Conservation (phyloP, 2,113 vertebrate species). For the Ceyx melanurus region DNA sequence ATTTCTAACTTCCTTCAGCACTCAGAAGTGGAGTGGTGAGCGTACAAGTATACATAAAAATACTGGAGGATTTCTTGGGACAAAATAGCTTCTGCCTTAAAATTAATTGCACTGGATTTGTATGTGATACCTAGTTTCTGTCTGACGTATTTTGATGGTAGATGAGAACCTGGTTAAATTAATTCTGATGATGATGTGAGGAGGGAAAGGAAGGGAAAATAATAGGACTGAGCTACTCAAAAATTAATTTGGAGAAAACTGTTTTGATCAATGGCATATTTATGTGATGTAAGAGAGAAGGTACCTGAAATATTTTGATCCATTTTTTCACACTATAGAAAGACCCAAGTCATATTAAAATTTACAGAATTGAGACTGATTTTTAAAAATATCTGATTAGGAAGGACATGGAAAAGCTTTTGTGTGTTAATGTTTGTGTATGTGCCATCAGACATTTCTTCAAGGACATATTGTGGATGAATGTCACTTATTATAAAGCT, state of each 20-base stretch:
- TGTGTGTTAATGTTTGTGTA: not conserved
- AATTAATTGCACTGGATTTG: not conserved
- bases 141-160: not conserved
- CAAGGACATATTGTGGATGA: not conserved
- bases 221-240: not conserved
- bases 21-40: not conserved
- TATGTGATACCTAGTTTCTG: not conserved
- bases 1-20: not conserved
- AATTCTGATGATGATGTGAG: not conserved
- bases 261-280: not conserved
- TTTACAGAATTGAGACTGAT: not conserved
- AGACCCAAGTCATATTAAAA: not conserved
- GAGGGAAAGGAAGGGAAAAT: not conserved
- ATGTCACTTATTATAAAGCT: not conserved
- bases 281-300: not conserved
- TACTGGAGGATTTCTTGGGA: not conserved
- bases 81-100: not conserved
- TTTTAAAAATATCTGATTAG: not conserved
- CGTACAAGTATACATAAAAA: fast-evolving
- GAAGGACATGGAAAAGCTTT: not conserved
- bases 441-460: not conserved
- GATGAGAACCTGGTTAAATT: not conserved
- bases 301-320: not conserved
- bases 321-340: fast-evolving
- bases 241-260: not conserved